These are phyloP conservation scores for human (Homo sapiens) DNA, from an alignment of 2,113 vertebrate species.

Conservation along the genomic window GRCh38 chr2:2921001-2921500, in stretches of 20 bases:
- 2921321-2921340: not conserved
- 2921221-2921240: accelerated
- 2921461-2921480: not conserved
- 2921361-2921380: not conserved
- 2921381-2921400: accelerated
- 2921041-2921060: too few relatives aligned
- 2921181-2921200: too few relatives aligned
- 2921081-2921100: accelerated
- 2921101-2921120: accelerated
- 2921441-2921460: not conserved
- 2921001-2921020: accelerated
- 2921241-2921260: not conserved
- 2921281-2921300: accelerated
- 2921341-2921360: not conserved
- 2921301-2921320: not conserved
- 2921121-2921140: accelerated
- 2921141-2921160: accelerated
- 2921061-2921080: accelerated
- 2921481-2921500: accelerated
- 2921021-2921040: not conserved
- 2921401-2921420: accelerated
- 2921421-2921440: accelerated
- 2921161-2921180: not conserved
- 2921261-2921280: not conserved
- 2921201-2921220: accelerated